These are phyloP conservation scores for Phycodurus eques DNA, from an alignment of 2,113 vertebrate genomes.

Conservation along the genomic window DNA sequence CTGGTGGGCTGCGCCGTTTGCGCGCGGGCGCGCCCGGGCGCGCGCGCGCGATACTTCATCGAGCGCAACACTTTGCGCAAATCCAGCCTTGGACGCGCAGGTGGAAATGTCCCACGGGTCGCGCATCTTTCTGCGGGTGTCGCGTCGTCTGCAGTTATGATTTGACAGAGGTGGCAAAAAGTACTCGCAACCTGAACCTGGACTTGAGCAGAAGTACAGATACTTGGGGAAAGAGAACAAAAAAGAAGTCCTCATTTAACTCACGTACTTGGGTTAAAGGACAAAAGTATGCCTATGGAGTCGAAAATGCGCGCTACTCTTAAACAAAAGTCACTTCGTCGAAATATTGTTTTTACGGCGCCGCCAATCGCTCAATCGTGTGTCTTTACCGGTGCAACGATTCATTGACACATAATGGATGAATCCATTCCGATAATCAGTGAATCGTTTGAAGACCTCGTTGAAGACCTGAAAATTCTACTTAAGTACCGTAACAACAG, in stretches of 20 bases:
- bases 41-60: not conserved
- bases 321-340: not conserved
- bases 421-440: too few species aligned
- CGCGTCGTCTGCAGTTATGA: not conserved
- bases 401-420: too few species aligned
- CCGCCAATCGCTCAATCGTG: too few species aligned
- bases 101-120: constrained; percentile 10
- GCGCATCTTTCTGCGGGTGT: too few species aligned
- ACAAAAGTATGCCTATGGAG: too few species aligned
- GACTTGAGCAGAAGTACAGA: not conserved
- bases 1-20: constrained; percentile 16
- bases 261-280: not conserved
- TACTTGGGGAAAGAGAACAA: too few species aligned
- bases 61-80: constrained; percentile 1
- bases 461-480: too few species aligned
- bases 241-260: not conserved
- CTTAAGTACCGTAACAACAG: too few species aligned
- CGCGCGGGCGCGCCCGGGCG: constrained; percentile 5
- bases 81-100: constrained; percentile 27
- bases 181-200: not conserved
- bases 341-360: not conserved
- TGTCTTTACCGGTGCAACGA: too few species aligned
- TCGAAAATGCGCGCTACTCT: too few species aligned
- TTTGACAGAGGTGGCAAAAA: not conserved
- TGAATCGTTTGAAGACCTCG: too few species aligned